Base-by-base conservation (phyloP, 2,113 vertebrate genomes). In the Neolamprologus fasciatus region DNA sequence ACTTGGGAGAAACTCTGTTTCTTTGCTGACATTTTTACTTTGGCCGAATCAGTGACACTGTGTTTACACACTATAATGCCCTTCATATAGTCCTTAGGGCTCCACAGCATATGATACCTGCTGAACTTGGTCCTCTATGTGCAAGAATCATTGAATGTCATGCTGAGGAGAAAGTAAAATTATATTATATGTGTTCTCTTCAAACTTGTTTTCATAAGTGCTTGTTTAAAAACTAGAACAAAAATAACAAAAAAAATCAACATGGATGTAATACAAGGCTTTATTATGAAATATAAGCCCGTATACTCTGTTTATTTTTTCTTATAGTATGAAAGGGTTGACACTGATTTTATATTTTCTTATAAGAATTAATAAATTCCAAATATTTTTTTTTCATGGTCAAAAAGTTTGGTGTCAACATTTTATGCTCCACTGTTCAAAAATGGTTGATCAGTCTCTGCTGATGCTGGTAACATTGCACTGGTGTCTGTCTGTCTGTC, bases 1-100 rank as follows among this genome's bases (percentile, higher is more conserved):
- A 2, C 13, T 42, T 73, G 66, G 23, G 23, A 10, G 42, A 76
- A 76, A 47, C 16, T 28, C 42, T 7, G 0, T 17, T 45, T 31
- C 42, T 76, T 14, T 76, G 42, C 35, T 71, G 35, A 9, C n/a
- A 28, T 76, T 76, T 76, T 28, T 47, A 28, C 40, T 26, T 73
- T 17, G 40, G 21, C 40, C 40, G 2, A 28, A 76, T 47, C 5
- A 16, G 9, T 76, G 68, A 76, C 68, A 76, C 40, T 28, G 68
- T 21, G 66, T 16, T 23, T 42, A 16, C n/a, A 6, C 66, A 68
- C 63, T 68, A 23, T 26, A 45, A 73, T 45, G 13, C 13, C 5
- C 37, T 42, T 73, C 21, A 10, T 42, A 68, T 42, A 26, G 37
- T 23, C 66, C 0, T 42, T 23, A 71, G 12, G 35, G 19, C 33